These are phyloP conservation scores for Aramus guarauna DNA, from an alignment of 2,113 vertebrate genomes.

Conservation along the genomic window DNA sequence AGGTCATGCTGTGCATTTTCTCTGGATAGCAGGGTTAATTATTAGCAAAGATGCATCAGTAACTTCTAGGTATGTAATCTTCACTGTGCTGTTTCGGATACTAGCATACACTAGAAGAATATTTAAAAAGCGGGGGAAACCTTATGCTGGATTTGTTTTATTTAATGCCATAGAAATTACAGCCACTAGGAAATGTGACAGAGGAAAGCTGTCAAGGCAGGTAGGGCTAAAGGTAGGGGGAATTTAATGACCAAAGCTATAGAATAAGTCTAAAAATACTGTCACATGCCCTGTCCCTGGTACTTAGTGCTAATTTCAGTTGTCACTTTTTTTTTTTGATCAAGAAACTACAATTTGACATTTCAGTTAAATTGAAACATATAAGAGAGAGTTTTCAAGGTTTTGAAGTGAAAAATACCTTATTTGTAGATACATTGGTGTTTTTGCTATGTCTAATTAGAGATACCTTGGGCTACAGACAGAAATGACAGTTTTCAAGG, in stretches of 20 bases:
- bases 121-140: background rate
- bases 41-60: background rate
- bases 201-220: background rate
- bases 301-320: background rate
- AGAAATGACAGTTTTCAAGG: background rate
- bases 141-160: background rate
- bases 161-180: background rate
- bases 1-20: background rate
- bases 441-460: background rate
- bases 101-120: background rate
- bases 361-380: background rate
- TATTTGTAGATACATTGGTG: background rate
- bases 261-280: background rate
- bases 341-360: background rate
- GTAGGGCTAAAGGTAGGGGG: background rate
- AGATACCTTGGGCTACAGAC: background rate
- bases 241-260: background rate
- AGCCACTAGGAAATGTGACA: background rate
- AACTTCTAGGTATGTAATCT: background rate
- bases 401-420: background rate
- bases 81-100: background rate
- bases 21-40: background rate
- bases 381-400: background rate
- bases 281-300: background rate
- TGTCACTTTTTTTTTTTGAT: background rate